Base-by-base conservation (phyloP, 2,888 invertebrate species). In the Caenorhabditis wallacei region DNA sequence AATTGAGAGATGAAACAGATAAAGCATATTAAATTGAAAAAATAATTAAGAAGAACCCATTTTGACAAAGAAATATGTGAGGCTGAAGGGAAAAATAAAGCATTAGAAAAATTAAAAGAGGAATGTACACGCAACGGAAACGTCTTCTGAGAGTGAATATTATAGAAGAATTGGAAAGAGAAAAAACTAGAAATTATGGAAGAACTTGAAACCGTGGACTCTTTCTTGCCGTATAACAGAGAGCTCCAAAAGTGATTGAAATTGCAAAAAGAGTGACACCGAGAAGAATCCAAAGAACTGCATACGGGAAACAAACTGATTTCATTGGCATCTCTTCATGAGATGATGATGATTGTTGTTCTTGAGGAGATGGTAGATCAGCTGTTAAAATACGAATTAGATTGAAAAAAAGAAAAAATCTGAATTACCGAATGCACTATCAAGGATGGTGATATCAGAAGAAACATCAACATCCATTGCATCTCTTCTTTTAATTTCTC, bases 361-460 rank as follows among this genome's bases (percentile, higher is more conserved):
- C 84, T 37, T 64, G 76, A 16, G 84, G 80, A 1, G 80, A 71
- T 40, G 84, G 84, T 4, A 84, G 70, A 26, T 84, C 80, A 18
- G 75, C 30, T 16, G 84, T 80, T 83, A 61, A 64, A 82, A 78
- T 7, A 43, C n/a, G n/a, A n/a, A n/a, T n/a, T 56, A 3, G 3
- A 5, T 30, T 30, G 30, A 30, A 30, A 8, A 8, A 30, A n/a
- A 8, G 2, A n/a, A n/a, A 24, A 48, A 13, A 18, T 48, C 18
- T 16, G 10, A 18, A n/a, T 80, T 82, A 88, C 88, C 89, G 66
- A 84, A 84, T 40, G 89, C 88, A 63, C 85, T 86, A 63, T 91
- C 91, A 22, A 91, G 61, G 66, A 91, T 89, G 10, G 89, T 91
- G 68, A 91, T 68, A 56, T 91, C 91, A 20, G 91, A 89, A n/a